Evolutionary conservation across 2,113 vertebrate genomes (phyloP).

Genomic region (Menura novaehollandiae): DNA sequence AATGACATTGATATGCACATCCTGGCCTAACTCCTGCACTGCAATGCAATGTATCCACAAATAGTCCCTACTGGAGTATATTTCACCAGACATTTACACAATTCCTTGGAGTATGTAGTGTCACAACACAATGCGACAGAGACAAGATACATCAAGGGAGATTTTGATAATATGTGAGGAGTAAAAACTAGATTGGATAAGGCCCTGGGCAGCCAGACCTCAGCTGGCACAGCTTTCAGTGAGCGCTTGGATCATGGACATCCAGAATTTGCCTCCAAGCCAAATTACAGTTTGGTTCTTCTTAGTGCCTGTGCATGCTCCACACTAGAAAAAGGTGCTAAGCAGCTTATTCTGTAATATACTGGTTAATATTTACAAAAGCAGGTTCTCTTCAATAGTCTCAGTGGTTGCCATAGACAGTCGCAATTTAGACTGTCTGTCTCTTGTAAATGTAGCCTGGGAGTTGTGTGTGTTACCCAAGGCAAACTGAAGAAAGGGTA

Average conservation of each 20-base stretch:
- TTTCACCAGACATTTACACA: neutral
- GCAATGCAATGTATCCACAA: neutral
- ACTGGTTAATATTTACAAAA: neutral
- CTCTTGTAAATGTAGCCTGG: neutral
- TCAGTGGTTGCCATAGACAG: neutral
- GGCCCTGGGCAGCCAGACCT: neutral
- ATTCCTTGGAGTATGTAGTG: neutral
- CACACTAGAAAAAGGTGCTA: neutral
- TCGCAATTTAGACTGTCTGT: neutral
- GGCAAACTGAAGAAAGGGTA: neutral
- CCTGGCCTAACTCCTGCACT: neutral
- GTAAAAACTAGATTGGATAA: neutral
- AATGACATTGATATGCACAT: too few relatives aligned
- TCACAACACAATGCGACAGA: neutral
- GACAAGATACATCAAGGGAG: neutral
- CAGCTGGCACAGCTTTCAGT: neutral
- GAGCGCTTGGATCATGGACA: neutral
- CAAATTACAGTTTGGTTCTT: neutral
- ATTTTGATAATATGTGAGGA: neutral
- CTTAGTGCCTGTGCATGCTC: neutral
- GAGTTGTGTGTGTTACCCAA: neutral
- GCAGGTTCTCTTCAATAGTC: neutral
- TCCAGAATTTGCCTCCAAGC: neutral
- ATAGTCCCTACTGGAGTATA: neutral
- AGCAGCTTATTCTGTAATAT: neutral